Evolutionary conservation across 2,888 invertebrate species (phyloP), one percentile per base, ranked within the genome.

Genomic region (Danaus chrysippus): DNA sequence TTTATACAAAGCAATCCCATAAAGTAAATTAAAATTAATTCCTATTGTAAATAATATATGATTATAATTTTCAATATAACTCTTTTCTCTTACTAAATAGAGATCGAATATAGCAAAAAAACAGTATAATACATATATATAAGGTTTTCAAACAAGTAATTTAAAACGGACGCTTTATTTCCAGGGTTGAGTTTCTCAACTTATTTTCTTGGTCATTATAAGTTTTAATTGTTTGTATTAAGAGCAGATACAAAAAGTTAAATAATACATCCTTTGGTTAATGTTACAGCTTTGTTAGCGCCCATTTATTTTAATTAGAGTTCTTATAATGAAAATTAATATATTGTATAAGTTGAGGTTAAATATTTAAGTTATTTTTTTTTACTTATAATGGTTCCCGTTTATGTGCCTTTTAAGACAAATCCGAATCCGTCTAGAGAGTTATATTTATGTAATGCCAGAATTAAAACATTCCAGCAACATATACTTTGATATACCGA

Each of bases 141-240:
- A 17, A 17, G 17, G 49, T 11, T 10, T 17, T 17, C 17, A 49
- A 49, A 49, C 15, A 49, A 49, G 17, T 9, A 49, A 17, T 49
- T 34, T 34, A 34, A 34, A 34, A 34, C 17, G 3, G 17, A 49
- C 10, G 10, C 49, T 10, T 17, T 49, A 17, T 17, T n/a, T 49
- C 49, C 49, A 2, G 49, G 15, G 10, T 17, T 17, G 10, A 49
- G 11, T 17, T 49, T 11, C 49, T 15, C 56, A 64, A 68, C 59
- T 63, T 68, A 34, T 34, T 34, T 34, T 61, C 61, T 52, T 54
- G 57, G 65, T 70, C 67, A 64, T 70, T 69, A 70, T 64, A 70
- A 72, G 66, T 72, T 72, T 71, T 70, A 71, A 72, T 71, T 70
- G 67, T 57, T 49, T 58, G 63, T 57, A 64, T 66, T 34, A 34